These are phyloP conservation scores for Sebastes aleutianus DNA, from an alignment of 2,797 vertebrate genomes.

Conservation along the genomic window DNA sequence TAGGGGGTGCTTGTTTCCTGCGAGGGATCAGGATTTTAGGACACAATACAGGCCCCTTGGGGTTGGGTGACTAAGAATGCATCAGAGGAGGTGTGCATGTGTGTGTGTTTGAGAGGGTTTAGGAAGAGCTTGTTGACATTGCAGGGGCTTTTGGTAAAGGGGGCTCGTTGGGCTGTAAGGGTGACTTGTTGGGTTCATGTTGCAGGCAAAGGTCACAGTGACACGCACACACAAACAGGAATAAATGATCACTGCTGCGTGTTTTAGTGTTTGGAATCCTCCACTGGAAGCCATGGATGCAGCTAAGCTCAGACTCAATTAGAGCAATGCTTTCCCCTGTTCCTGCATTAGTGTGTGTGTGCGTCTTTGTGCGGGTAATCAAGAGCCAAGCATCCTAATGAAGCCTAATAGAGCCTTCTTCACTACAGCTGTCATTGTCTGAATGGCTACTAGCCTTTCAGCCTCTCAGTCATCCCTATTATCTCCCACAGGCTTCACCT, in stretches of 20 bases:
- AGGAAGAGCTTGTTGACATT: conserved; percentile 67
- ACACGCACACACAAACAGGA: neutral
- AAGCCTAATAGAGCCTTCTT: conserved; percentile 67
- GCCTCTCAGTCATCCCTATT: conserved; percentile 68
- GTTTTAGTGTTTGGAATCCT: neutral
- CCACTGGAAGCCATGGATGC: neutral
- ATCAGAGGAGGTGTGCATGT: conserved; percentile 38
- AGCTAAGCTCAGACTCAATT: neutral
- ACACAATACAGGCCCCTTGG: conserved; percentile 70
- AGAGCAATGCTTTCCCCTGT: neutral
- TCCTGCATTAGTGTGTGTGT: conserved; percentile 1
- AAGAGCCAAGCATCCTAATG: conserved; percentile 57
- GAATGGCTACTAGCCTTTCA: conserved; percentile 67
- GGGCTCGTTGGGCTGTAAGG: conserved; percentile 34
- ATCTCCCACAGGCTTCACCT: conserved; percentile 70
- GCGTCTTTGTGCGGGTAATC: conserved; percentile 31
- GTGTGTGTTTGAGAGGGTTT: conserved; percentile 41
- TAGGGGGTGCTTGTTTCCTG: conserved; percentile 73
- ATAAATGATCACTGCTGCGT: neutral
- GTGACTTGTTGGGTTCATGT: conserved; percentile 48
- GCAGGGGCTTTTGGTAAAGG: conserved; percentile 48
- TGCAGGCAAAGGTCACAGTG: conserved; percentile 25
- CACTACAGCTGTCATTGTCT: conserved; percentile 63
- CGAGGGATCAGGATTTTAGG: conserved; percentile 70
- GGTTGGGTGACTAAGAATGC: conserved; percentile 68